Evolutionary conservation across 2,888 invertebrate species (phyloP).

Genomic region (Psylliodes chrysocephalus): DNA sequence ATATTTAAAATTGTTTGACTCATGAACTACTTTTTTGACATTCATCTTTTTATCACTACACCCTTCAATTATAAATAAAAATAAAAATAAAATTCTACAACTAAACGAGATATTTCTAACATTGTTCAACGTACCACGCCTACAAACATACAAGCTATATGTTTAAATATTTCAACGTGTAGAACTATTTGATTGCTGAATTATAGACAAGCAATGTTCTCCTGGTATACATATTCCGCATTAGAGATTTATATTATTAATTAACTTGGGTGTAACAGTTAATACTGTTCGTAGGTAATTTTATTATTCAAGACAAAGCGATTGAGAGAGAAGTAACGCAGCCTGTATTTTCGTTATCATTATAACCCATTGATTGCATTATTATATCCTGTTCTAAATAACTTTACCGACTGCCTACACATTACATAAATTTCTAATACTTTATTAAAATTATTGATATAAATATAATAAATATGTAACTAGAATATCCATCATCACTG

Average conservation of each 20-base stretch:
- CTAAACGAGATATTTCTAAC: not conserved
- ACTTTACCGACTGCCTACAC: constrained; percentile 1
- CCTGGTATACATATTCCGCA: constrained; percentile 26
- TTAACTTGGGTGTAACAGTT: constrained; percentile 50
- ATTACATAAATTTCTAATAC: constrained; percentile 13
- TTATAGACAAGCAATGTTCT: constrained; percentile 26
- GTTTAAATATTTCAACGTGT: constrained; percentile 17
- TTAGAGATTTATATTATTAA: constrained; percentile 44
- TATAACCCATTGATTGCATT: constrained; percentile 34
- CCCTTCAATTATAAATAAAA: no score
- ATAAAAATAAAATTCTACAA: no score
- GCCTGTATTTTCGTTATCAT: constrained; percentile 41
- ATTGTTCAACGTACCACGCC: constrained; percentile 11
- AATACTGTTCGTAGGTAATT: constrained; percentile 41
- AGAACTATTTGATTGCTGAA: constrained; percentile 21
- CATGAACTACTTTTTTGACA: no score
- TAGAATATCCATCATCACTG: no score
- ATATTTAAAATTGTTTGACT: no score
- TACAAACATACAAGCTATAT: constrained; percentile 2
- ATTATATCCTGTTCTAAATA: constrained; percentile 34
- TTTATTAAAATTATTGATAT: no score
- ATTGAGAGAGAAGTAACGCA: constrained; percentile 6
- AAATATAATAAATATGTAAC: no score
- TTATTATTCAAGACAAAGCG: constrained; percentile 46
- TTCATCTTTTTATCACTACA: no score